phyloP scores from a whole-genome alignment of 2,888 invertebrate genomes.

The Smittia sp. region DNA sequence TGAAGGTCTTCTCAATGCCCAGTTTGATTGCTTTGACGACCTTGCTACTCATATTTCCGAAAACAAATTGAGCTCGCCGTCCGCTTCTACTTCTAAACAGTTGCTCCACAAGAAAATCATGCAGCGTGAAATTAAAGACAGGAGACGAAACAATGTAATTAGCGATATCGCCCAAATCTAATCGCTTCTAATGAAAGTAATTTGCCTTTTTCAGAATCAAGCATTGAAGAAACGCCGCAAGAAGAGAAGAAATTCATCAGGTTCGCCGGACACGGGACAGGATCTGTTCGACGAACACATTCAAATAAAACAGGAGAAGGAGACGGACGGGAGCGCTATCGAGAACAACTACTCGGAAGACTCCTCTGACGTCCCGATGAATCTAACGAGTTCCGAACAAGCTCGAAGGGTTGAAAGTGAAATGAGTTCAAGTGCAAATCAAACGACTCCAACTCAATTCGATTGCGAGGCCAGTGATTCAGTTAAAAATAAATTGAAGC shows the following conservation, averaged over 20 bases:
- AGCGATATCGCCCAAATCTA: background rate
- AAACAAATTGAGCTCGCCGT: conserved; percentile 44
- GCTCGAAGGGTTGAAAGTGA: conserved; percentile 8
- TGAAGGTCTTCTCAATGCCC: conserved; percentile 50
- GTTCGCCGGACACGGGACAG: conserved; percentile 50
- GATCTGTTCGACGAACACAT: conserved; percentile 39
- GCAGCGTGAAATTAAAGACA: conserved; percentile 65
- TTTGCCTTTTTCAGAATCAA: conserved; percentile 24
- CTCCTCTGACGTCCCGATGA: conserved; percentile 39
- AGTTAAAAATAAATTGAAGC: conserved; percentile 22
- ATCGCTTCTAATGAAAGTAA: background rate
- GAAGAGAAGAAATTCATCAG: conserved; percentile 52
- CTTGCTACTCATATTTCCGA: conserved; percentile 48
- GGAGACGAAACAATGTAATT: conserved; percentile 53
- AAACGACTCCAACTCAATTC: background rate
- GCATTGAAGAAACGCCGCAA: conserved; percentile 53
- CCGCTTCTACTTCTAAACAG: conserved; percentile 43
- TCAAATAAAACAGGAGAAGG: conserved; percentile 41
- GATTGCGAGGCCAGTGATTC: conserved; percentile 11
- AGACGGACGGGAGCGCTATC: conserved; percentile 34
- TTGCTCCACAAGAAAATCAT: conserved; percentile 66
- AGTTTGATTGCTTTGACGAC: conserved; percentile 49
- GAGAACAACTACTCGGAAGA: conserved; percentile 39
- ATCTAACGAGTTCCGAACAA: conserved; percentile 27
- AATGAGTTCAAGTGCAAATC: conserved; percentile 19